These are phyloP conservation scores for Andrena bucephala DNA, from an alignment of 2,888 invertebrate genomes.

Conservation along the genomic window DNA sequence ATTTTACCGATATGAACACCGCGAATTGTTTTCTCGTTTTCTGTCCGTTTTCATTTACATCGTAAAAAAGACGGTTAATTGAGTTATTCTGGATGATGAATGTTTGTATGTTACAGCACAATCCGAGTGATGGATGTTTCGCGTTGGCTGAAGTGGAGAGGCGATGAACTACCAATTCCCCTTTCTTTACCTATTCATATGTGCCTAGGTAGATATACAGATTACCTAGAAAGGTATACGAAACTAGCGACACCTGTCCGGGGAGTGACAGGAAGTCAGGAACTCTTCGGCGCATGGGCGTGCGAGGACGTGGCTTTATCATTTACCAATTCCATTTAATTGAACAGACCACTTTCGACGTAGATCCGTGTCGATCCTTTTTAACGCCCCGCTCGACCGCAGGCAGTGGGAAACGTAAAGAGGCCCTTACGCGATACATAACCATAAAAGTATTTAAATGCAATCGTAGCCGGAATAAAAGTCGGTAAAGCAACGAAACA, in stretches of 20 bases:
- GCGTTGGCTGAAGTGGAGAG: slow-evolving; percentile 41
- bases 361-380: not conserved
- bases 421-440: not conserved
- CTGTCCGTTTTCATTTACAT: slow-evolving; percentile 5
- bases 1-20: slow-evolving; percentile 35
- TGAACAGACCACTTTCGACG: not conserved
- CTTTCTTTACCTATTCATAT: slow-evolving; percentile 50
- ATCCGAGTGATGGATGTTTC: slow-evolving; percentile 32
- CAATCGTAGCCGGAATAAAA: not conserved
- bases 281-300: slow-evolving; percentile 78
- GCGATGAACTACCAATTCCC: slow-evolving; percentile 41
- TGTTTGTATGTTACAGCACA: slow-evolving; percentile 26
- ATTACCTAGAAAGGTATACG: slow-evolving; percentile 68
- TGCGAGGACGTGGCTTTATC: slow-evolving; percentile 75
- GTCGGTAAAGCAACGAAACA: not conserved
- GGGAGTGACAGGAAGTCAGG: slow-evolving; percentile 77
- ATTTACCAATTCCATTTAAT: slow-evolving; percentile 16
- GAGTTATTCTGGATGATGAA: slow-evolving; percentile 37
- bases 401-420: not conserved
- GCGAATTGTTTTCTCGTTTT: not conserved
- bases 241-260: slow-evolving; percentile 76
- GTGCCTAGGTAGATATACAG: slow-evolving; percentile 64
- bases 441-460: slow-evolving; percentile 9
- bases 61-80: slow-evolving; percentile 46
- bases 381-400: not conserved